Base-by-base conservation (phyloP, 2,113 vertebrate species). In the Penelope pileata region DNA sequence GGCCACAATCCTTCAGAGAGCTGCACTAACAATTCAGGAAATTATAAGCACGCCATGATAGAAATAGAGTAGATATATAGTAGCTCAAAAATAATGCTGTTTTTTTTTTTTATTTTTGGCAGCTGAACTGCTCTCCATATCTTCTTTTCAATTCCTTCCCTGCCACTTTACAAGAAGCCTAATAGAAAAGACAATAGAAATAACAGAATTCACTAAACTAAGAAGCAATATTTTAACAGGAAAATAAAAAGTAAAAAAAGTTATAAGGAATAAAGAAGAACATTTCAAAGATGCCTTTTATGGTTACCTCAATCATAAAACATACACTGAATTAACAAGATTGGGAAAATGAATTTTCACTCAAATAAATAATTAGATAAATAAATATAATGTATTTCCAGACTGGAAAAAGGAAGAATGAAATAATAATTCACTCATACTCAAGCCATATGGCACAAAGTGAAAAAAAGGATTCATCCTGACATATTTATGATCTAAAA, bases 401-500 rank as follows among this genome's bases (percentile, higher is more conserved):
- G 45, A 70, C 32, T 77, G 59, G n/a, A 77, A 90, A 93, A 95
- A 69, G 32, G 27, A 40, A 94, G 60, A 83, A 23, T 68, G 54
- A 81, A 91, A 45, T 88, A 74, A 17, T 40, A 66, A 51, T 91
- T 43, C 22, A 54, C 91, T 81, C 34, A 8, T 74, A 73, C 96
- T 94, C 72, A 73, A 96, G 45, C 50, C 63, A 69, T 79, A 81
- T 54, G 86, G 42, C 68, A 86, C 19, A 45, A 94, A 87, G 47
- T 73, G 64, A 90, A 51, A 38, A 73, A 86, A 69, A 70, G 7
- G 24, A 88, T 38, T 15, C 15, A 64, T 82, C 45, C 36, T 94
- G 90, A 60, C 36, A 91, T 62, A 94, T 95, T 93, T 93, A 86
- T 81, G 38, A n/a, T 45, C 67, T 93, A 76, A 96, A 96, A 95